Evolutionary conservation across 2,797 vertebrate species (phyloP).

Genomic region (Coluber constrictor): DNA sequence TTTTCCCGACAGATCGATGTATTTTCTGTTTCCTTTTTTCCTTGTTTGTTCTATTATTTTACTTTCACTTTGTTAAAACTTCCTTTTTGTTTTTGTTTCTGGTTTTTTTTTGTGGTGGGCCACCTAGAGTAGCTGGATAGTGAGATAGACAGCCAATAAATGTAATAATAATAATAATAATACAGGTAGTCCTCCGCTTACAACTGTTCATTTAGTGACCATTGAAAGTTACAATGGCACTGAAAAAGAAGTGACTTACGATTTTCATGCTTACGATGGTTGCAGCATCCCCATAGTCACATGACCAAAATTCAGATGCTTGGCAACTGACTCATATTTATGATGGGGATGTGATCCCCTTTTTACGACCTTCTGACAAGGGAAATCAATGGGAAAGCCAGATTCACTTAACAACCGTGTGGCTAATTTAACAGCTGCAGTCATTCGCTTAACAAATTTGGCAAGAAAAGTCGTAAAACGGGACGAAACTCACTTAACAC

Average conservation of each 20-base stretch:
- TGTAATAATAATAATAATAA: neutral
- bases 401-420: neutral
- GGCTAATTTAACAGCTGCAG: neutral
- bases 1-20: neutral
- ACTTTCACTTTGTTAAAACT: neutral
- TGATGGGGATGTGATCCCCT: neutral
- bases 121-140: neutral
- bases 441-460: neutral
- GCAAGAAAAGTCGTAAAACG: neutral
- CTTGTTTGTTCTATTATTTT: neutral
- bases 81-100: neutral
- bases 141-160: neutral
- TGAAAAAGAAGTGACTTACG: neutral
- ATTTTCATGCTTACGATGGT: neutral
- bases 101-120: neutral
- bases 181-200: neutral
- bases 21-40: neutral
- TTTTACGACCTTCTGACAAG: neutral
- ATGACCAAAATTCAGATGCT: neutral
- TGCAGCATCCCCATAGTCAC: neutral
- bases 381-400: neutral
- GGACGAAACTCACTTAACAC: neutral
- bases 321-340: neutral
- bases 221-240: neutral
- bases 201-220: neutral